phyloP scores from a whole-genome alignment of 2,113 vertebrate species.

The Stegastes partitus region DNA sequence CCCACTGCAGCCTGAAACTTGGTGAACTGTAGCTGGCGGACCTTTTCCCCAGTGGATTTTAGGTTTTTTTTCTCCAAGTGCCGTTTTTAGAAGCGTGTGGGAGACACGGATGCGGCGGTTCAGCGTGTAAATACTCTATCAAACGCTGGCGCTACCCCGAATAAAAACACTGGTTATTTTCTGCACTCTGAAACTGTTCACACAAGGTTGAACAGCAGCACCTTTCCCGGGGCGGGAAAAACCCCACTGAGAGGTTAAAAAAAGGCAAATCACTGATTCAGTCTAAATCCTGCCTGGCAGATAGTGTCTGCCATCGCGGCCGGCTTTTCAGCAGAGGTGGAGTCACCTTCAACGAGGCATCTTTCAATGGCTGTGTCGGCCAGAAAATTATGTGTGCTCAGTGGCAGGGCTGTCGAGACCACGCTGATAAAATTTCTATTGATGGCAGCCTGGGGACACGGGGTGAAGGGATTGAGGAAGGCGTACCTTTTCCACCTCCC shows the following conservation, averaged over 20 bases:
- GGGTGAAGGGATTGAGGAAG: slow-evolving; percentile 34
- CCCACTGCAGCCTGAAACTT: slow-evolving; percentile 63
- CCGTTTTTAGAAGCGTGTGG: slow-evolving; percentile 69
- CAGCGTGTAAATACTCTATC: slow-evolving; percentile 54
- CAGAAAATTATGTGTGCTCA: slow-evolving; percentile 57
- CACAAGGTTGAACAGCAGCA: slow-evolving; percentile 27
- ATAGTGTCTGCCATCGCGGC: slow-evolving; percentile 31
- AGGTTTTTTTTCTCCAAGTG: slow-evolving; percentile 26
- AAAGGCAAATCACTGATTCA: slow-evolving; percentile 45
- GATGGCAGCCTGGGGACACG: slow-evolving; percentile 49
- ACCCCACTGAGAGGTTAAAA: slow-evolving; percentile 34
- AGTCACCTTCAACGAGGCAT: slow-evolving; percentile 69
- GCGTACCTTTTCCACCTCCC: slow-evolving; percentile 67
- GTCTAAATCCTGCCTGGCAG: slow-evolving; percentile 42
- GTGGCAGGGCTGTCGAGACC: slow-evolving; percentile 49
- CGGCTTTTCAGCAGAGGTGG: slow-evolving; percentile 47
- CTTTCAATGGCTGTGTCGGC: slow-evolving; percentile 46
- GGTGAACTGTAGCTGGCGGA: slow-evolving; percentile 60
- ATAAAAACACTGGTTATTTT: slow-evolving; percentile 48
- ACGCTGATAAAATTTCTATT: slow-evolving; percentile 64
- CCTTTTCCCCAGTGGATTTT: slow-evolving; percentile 50
- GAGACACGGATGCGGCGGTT: slow-evolving; percentile 56
- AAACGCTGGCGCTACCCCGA: slow-evolving; percentile 51
- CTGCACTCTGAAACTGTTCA: slow-evolving; percentile 49
- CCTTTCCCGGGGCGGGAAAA: slow-evolving; percentile 25